Evolutionary conservation across 1,140 invertebrate genomes (phyloP), one percentile per base, ranked within the genome.

Genomic region (Tetraneura akinire): DNA sequence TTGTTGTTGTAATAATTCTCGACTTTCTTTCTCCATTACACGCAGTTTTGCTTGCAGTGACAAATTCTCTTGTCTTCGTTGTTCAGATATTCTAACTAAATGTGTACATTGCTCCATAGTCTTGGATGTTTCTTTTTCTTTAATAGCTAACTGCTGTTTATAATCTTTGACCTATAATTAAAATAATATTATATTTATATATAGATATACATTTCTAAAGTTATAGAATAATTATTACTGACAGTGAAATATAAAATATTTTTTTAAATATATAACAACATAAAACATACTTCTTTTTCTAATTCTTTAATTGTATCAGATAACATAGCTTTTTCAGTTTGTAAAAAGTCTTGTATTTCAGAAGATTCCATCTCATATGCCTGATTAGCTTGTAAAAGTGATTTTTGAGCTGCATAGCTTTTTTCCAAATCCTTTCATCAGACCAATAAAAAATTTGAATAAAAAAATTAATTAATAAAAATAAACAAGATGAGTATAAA

Each of bases 41-140:
- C 87, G 88, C 80, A 91, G 86, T 83, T 90, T 89, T 23, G 91
- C 87, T 83, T 90, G 90, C 80, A 92, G 85, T 29, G 90, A 89
- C 47, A 93, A 86, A 83, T 90, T 90, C 84, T 92, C 84, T 83
- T 87, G 91, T 85, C 91, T 90, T 81, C 92, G 89, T 86, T 93
- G 92, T 85, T 94, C 93, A 84, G 91, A 92, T 82, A 94, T 89
- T 81, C 91, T 88, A 51, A 93, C 91, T 81, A 94, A 86, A 84
- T 93, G 92, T 42, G 91, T 90, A 83, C 91, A 93, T 85, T 94
- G 92, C 62, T 92, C 92, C 29, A 91, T 90, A 83, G 92, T 89
- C 82, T 87, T 88, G 83, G 88, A 88, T 78, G 89, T 85, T 86
- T 91, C 91, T 81, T 85, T 87, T 71, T 89, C 86, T 29, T 87